Percentiles rank a stretch among this genome's conserved stretches.
Evolutionary conservation across 2,113 vertebrate species (phyloP).

Genomic region (Eurystomus gularis): DNA sequence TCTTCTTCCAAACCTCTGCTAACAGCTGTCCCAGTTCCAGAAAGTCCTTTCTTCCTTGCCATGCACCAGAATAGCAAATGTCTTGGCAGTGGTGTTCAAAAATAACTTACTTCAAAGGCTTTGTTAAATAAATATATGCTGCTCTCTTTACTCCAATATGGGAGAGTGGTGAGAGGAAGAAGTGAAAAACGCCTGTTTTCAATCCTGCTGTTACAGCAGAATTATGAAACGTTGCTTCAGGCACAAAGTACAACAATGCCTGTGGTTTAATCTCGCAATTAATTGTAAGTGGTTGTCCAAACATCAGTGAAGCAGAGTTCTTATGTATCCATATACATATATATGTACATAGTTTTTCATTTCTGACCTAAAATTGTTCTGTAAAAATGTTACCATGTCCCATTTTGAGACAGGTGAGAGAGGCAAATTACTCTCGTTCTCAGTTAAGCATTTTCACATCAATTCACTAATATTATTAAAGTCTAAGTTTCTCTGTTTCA

Average conservation of each 20-base stretch:
- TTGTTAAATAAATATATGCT: neutral
- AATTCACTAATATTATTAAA: neutral
- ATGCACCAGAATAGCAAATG: neutral
- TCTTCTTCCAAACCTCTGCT: neutral
- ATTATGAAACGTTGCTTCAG: neutral
- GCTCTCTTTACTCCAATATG: neutral
- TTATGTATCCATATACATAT: neutral
- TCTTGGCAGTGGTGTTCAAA: neutral
- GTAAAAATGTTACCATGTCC: neutral
- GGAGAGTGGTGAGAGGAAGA: neutral
- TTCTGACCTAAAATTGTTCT: neutral
- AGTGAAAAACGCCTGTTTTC: neutral
- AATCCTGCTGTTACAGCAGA: neutral
- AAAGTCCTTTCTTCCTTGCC: neutral
- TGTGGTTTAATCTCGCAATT: neutral
- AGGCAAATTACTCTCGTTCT: neutral
- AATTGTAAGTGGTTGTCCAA: neutral
- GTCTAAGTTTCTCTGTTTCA: neutral
- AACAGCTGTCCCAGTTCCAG: neutral
- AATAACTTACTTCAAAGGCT: slow-evolving; percentile 17
- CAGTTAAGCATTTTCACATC: neutral
- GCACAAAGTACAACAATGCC: neutral
- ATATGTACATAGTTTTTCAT: neutral
- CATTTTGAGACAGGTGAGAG: neutral
- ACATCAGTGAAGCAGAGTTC: neutral